phyloP scores from a whole-genome alignment of 1,140 invertebrate genomes.

The Sitobion miscanthi region DNA sequence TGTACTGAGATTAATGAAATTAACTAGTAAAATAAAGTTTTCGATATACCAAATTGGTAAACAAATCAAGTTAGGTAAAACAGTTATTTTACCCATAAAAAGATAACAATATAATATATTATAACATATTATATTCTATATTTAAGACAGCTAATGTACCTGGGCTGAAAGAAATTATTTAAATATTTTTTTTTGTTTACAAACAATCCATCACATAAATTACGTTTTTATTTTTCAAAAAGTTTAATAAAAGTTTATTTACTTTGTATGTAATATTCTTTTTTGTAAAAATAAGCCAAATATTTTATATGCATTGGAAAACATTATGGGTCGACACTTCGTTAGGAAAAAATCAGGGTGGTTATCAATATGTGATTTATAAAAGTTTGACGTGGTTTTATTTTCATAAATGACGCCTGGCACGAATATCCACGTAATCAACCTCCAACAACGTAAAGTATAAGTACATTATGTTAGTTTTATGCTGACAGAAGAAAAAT shows the following conservation, averaged over 20 bases:
- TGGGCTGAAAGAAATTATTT: background rate
- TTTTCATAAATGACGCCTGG: background rate
- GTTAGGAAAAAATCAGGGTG: background rate
- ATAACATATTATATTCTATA: background rate
- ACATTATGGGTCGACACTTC: background rate
- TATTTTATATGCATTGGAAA: background rate
- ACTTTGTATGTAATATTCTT: background rate
- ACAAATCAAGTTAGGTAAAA: background rate
- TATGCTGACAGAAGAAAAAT: background rate
- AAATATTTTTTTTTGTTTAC: background rate
- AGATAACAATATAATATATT: background rate
- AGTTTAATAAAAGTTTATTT: background rate
- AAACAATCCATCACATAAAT: background rate
- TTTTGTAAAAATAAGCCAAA: background rate
- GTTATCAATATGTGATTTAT: conserved; percentile 13
- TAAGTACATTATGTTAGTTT: background rate
- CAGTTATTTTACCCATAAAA: background rate
- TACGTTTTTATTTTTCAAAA: background rate
- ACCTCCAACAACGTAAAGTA: background rate
- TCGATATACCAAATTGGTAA: background rate
- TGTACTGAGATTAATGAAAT: too few relatives aligned
- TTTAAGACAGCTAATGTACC: background rate
- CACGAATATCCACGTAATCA: background rate
- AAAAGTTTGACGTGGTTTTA: background rate
- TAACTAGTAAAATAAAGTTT: too few relatives aligned